Evolutionary conservation across 1,140 invertebrate genomes (phyloP).

Genomic region (Tetragonula clypearis): DNA sequence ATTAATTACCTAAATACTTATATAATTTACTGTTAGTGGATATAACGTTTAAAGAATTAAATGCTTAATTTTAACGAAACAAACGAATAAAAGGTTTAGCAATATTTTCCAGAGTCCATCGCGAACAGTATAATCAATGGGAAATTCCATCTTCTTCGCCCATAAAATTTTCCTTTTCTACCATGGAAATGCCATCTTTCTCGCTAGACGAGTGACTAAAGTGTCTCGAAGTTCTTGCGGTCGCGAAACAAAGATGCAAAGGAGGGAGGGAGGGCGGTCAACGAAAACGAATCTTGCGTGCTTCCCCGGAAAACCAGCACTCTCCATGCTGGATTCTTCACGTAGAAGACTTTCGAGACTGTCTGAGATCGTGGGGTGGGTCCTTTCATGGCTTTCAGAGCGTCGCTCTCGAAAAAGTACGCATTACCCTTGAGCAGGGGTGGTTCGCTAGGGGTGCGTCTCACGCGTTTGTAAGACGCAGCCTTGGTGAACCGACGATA

Average conservation of each 20-base stretch:
- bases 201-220: neutral
- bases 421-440: slow-evolving; percentile 50
- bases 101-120: neutral
- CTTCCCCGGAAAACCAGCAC: slow-evolving; percentile 24
- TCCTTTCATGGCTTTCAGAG: slow-evolving; percentile 37
- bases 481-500: neutral
- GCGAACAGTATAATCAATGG: neutral
- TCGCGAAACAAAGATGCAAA: neutral
- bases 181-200: neutral
- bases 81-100: too few relatives aligned
- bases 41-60: too few relatives aligned
- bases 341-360: slow-evolving; percentile 56
- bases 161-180: neutral
- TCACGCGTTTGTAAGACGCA: neutral
- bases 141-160: neutral
- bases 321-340: slow-evolving; percentile 16
- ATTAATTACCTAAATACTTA: too few relatives aligned
- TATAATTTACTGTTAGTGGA: too few relatives aligned
- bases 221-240: neutral
- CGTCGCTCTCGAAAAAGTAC: slow-evolving; percentile 27
- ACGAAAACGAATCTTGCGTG: slow-evolving; percentile 9
- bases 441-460: neutral
- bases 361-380: slow-evolving; percentile 43
- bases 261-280: too few relatives aligned
- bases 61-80: too few relatives aligned